Evolutionary conservation across 2,113 vertebrate species (phyloP).

Genomic region (Petrocephalus zakoni): DNA sequence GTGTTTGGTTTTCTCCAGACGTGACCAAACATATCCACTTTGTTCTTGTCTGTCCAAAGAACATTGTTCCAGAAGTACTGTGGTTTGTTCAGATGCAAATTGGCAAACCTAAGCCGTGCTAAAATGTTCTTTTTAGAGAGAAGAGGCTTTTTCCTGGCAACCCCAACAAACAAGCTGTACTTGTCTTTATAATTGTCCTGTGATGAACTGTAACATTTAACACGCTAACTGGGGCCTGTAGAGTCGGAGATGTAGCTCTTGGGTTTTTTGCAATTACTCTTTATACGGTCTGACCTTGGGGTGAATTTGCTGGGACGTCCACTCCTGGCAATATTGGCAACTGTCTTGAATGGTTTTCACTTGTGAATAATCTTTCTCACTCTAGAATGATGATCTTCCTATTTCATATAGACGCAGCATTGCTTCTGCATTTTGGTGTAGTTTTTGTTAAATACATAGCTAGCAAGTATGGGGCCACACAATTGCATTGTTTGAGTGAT

Average conservation of each 20-base stretch:
- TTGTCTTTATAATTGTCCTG: not conserved
- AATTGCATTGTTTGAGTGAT: not conserved
- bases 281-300: not conserved
- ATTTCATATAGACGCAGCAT: too few relatives aligned
- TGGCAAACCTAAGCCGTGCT: not conserved
- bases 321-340: not conserved
- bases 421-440: too few relatives aligned
- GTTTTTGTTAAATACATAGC: too few relatives aligned
- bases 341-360: too few relatives aligned
- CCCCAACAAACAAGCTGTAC: not conserved
- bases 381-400: too few relatives aligned
- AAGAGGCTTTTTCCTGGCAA: not conserved
- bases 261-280: not conserved
- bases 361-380: too few relatives aligned
- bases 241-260: not conserved
- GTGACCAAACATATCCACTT: not conserved
- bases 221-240: not conserved
- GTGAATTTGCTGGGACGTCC: not conserved
- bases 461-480: not conserved
- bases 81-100: not conserved
- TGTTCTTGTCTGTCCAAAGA: not conserved
- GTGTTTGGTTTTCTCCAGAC: not conserved
- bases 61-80: not conserved
- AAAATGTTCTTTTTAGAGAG: not conserved
- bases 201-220: not conserved